These are phyloP conservation scores for Synanthedon vespiformis DNA, from an alignment of 2,888 invertebrate genomes.

Conservation along the genomic window DNA sequence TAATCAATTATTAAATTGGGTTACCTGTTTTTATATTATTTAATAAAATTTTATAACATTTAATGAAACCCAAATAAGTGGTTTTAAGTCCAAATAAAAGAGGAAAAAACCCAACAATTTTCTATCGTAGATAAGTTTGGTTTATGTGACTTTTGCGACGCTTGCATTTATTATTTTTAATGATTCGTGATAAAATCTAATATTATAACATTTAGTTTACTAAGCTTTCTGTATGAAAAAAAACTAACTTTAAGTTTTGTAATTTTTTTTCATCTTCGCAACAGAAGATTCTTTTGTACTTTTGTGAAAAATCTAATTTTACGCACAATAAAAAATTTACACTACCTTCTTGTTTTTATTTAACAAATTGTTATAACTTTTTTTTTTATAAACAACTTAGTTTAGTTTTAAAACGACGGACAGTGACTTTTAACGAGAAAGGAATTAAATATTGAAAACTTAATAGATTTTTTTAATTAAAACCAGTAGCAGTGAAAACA, in stretches of 20 bases:
- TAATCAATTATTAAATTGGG: too few species aligned
- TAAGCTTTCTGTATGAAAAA: background rate
- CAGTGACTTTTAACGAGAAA: background rate
- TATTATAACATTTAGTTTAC: constrained; percentile 3
- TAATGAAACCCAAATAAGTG: constrained; percentile 6
- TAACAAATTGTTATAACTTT: too few species aligned
- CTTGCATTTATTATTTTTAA: constrained; percentile 54
- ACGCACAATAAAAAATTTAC: constrained; percentile 51
- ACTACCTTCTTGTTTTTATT: constrained; percentile 9
- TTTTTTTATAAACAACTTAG: too few species aligned
- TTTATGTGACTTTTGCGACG: too few species aligned
- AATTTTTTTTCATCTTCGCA: background rate
- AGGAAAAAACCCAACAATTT: constrained; percentile 8
- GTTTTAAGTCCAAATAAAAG: constrained; percentile 23
- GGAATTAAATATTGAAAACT: too few species aligned
- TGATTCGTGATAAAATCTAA: constrained; percentile 38
- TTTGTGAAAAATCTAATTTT: constrained; percentile 29
- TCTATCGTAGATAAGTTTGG: too few species aligned
- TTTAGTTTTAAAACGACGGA: too few species aligned
- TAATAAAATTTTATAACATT: constrained; percentile 3
- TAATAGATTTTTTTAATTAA: too few species aligned
- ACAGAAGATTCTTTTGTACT: background rate
- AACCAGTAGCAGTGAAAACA: too few species aligned
- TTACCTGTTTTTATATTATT: too few species aligned
- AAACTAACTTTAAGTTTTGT: background rate